Evolutionary conservation across 2,888 invertebrate genomes (phyloP).

Genomic region (Oscheius sp.): DNA sequence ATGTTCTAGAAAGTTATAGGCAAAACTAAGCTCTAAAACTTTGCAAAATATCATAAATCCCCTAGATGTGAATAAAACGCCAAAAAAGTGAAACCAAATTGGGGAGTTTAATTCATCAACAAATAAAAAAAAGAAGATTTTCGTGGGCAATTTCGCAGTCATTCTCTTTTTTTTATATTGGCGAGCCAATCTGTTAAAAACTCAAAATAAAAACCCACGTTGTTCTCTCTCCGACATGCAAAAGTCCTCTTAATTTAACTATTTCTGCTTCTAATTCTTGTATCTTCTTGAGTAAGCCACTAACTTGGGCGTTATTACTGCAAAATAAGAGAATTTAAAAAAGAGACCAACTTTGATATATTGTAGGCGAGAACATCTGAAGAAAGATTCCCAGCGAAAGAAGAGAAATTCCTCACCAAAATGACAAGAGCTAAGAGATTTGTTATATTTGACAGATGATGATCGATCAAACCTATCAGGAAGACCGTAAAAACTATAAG

Average conservation of each 20-base stretch:
- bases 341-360: not conserved
- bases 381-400: not conserved
- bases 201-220: too few species aligned
- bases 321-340: not conserved
- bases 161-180: too few species aligned
- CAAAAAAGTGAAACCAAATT: not conserved
- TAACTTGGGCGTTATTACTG: slow-evolving; percentile 3
- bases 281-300: not conserved
- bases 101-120: too few species aligned
- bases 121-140: too few species aligned
- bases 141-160: too few species aligned
- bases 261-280: slow-evolving; percentile 1
- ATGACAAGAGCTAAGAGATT: not conserved
- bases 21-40: too few species aligned
- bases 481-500: not conserved
- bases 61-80: too few species aligned
- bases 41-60: too few species aligned
- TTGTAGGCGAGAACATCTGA: not conserved
- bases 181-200: too few species aligned
- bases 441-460: not conserved
- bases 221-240: not conserved
- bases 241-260: not conserved
- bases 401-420: not conserved
- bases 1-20: too few species aligned
- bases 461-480: not conserved